Conservation (phyloP, 1,140 invertebrate genomes). For the Mamestra configurata region DNA sequence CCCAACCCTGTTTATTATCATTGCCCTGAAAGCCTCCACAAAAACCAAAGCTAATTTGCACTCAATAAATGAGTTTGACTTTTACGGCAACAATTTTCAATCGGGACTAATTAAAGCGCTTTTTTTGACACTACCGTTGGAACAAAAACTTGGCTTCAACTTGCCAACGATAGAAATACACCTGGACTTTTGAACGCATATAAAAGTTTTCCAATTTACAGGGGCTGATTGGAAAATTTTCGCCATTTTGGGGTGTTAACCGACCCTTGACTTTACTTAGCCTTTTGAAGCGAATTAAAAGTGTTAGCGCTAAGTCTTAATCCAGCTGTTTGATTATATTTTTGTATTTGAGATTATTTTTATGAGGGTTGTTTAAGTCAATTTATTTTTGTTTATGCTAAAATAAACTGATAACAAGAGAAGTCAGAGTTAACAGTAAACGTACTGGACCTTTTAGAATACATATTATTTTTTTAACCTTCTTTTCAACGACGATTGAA, state of each 20-base stretch:
- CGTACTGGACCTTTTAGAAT: too few species aligned
- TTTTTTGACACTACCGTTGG: conserved; percentile 62
- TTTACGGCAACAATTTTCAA: conserved; percentile 62
- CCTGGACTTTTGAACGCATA: conserved; percentile 86
- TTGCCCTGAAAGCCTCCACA: conserved; percentile 13
- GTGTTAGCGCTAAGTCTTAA: conserved; percentile 58
- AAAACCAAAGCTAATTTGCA: conserved; percentile 43
- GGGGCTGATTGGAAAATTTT: conserved; percentile 87
- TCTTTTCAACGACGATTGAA: too few species aligned
- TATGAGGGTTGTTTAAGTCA: too few species aligned
- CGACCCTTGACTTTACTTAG: conserved; percentile 80
- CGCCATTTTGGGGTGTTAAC: conserved; percentile 84
- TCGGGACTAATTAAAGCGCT: conserved; percentile 75
- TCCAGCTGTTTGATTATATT: background rate
- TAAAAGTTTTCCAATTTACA: conserved; percentile 88
- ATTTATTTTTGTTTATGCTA: too few species aligned
- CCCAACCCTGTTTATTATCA: background rate
- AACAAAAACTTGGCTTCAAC: conserved; percentile 76
- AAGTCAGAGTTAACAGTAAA: too few species aligned
- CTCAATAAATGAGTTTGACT: conserved; percentile 48
- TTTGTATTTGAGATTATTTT: background rate
- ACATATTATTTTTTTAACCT: too few species aligned
- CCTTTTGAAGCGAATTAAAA: conserved; percentile 73
- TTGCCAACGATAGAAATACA: conserved; percentile 81
- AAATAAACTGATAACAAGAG: too few species aligned